phyloP scores from a whole-genome alignment of 2,888 invertebrate species.

The Nymphalis polychloros region DNA sequence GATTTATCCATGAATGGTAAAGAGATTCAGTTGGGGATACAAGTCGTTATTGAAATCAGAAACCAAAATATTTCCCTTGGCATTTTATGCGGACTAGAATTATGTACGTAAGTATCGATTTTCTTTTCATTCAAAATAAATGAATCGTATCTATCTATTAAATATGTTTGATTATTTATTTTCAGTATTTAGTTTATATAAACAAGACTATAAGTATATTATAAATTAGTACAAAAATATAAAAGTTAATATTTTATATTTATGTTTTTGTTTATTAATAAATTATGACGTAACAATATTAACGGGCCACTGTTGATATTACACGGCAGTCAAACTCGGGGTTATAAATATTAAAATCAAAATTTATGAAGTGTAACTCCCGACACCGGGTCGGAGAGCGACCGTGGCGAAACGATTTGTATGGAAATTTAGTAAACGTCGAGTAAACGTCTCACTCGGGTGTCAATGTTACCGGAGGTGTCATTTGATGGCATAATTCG shows the following conservation, averaged over 20 bases:
- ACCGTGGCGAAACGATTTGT: conserved; percentile 77
- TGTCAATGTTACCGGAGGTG: conserved; percentile 51
- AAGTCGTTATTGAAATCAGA: conserved; percentile 30
- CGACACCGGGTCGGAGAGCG: conserved; percentile 43
- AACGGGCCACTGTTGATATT: conserved; percentile 17
- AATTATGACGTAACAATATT: background rate
- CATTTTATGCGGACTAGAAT: conserved; percentile 6
- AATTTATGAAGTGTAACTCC: conserved; percentile 77
- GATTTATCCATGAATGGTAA: conserved; percentile 61
- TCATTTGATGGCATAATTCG: conserved; percentile 78
- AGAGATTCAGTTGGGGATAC: conserved; percentile 30
- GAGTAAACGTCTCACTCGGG: conserved; percentile 58
- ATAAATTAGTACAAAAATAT: background rate
- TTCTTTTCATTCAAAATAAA: background rate
- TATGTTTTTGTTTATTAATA: conserved; percentile 2
- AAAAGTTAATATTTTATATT: background rate
- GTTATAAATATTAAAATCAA: conserved; percentile 74
- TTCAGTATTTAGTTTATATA: too few species aligned
- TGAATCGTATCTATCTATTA: too few species aligned
- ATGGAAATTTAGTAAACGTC: conserved; percentile 69
- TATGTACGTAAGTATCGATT: background rate
- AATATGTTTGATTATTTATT: background rate
- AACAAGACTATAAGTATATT: background rate
- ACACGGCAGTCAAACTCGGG: conserved; percentile 46
- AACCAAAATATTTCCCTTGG: conserved; percentile 31